These are phyloP conservation scores for Ligdia adustata DNA, from an alignment of 2,888 invertebrate species.

Conservation along the genomic window DNA sequence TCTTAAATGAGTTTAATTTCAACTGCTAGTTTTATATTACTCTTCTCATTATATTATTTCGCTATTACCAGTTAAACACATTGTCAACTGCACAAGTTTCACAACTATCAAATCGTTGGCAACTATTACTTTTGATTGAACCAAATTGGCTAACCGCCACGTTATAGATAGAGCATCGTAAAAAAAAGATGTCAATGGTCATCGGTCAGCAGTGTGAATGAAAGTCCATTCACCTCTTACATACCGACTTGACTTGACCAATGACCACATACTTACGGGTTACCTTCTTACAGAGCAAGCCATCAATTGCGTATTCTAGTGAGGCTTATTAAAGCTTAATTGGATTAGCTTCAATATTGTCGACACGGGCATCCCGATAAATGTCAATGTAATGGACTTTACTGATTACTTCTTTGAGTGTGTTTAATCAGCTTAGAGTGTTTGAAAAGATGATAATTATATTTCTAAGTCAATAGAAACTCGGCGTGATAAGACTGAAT, in stretches of 20 bases:
- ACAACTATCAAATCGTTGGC: slow-evolving; percentile 35
- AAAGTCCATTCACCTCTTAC: slow-evolving; percentile 58
- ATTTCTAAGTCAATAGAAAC: too few relatives aligned
- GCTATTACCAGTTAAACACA: slow-evolving; percentile 13
- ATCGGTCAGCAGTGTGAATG: slow-evolving; percentile 43
- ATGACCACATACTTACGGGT: slow-evolving; percentile 55
- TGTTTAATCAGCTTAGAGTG: too few relatives aligned
- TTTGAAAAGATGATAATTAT: too few relatives aligned
- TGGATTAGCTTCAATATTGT: slow-evolving; percentile 28
- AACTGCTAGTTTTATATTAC: too few relatives aligned
- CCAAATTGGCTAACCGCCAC: slow-evolving; percentile 51
- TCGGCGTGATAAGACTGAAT: too few relatives aligned
- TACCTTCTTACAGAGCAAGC: slow-evolving; percentile 60
- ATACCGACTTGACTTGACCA: slow-evolving; percentile 64
- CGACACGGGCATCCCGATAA: slow-evolving; percentile 33
- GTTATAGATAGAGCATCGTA: slow-evolving; percentile 43
- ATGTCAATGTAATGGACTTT: slow-evolving; percentile 22
- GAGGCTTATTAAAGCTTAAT: slow-evolving; percentile 26
- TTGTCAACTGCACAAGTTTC: slow-evolving; percentile 24
- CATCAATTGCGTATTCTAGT: slow-evolving; percentile 53
- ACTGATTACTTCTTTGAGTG: too few relatives aligned
- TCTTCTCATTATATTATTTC: too few relatives aligned
- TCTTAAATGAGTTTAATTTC: too few relatives aligned
- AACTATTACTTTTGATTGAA: slow-evolving; percentile 44
- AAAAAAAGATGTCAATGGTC: slow-evolving; percentile 46